Percentiles rank a stretch among this genome's conserved stretches.
These are phyloP conservation scores for Actinemys pallida DNA, from an alignment of 2,113 vertebrate genomes.

Conservation along the genomic window DNA sequence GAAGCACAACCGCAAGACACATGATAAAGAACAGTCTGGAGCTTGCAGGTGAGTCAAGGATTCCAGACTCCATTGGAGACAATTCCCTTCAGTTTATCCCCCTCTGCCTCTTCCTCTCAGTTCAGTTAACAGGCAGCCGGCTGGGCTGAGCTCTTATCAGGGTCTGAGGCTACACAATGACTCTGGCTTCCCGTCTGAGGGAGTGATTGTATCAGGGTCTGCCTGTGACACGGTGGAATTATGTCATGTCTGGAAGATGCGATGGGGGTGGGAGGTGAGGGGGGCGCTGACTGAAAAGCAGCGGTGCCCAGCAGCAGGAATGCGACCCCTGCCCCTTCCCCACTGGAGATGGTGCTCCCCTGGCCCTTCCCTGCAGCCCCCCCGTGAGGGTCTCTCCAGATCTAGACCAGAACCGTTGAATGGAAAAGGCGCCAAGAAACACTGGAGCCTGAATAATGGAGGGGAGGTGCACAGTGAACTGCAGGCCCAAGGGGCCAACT, in stretches of 20 bases:
- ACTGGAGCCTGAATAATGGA: not conserved
- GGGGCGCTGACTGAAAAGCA: not conserved
- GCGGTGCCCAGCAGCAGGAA: not conserved
- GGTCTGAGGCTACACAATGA: constrained; percentile 32
- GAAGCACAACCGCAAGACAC: not conserved
- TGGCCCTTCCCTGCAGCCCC: not conserved
- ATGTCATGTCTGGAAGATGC: constrained; percentile 26
- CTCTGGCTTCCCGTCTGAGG: constrained; percentile 9
- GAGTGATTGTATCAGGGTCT: not conserved
- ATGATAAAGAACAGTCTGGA: not conserved
- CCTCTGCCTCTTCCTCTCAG: not conserved
- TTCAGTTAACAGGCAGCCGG: not conserved
- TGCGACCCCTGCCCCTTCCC: not conserved
- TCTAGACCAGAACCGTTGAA: not conserved
- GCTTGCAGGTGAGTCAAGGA: not conserved
- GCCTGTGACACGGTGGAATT: constrained; percentile 1
- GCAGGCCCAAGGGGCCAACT: not conserved
- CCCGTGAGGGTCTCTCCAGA: not conserved
- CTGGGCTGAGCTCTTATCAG: constrained; percentile 6
- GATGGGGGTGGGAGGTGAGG: not conserved
- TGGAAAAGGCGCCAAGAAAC: not conserved
- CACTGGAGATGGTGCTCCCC: not conserved
- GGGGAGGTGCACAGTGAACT: not conserved
- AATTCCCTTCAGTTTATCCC: not conserved
- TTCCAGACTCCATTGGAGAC: not conserved